phyloP scores from a whole-genome alignment of 1,140 invertebrate species.

The Cephus cinctus region DNA sequence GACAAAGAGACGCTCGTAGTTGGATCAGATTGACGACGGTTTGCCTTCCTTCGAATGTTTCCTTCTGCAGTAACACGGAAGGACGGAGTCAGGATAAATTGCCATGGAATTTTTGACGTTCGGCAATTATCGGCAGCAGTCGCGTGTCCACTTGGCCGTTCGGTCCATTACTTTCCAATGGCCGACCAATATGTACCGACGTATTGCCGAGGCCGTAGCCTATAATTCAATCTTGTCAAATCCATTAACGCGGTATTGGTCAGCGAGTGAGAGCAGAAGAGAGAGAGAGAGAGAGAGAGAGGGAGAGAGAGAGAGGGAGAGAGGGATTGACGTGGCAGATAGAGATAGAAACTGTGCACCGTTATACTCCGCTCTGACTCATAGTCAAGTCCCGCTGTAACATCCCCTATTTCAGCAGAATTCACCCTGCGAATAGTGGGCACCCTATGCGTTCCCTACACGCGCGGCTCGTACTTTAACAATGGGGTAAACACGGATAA shows the following conservation, averaged over 20 bases:
- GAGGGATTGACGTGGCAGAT: neutral
- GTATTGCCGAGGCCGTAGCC: constrained; percentile 21
- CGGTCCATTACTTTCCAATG: constrained; percentile 38
- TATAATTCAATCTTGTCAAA: constrained; percentile 42
- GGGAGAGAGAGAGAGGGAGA: neutral
- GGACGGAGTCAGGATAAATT: constrained; percentile 20
- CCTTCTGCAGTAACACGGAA: neutral
- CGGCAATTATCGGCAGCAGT: constrained; percentile 34
- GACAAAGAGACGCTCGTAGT: no score
- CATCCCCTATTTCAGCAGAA: no score
- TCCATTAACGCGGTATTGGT: constrained; percentile 27
- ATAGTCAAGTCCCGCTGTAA: no score
- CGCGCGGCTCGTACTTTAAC: constrained; percentile 14
- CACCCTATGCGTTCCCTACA: neutral
- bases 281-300: neutral
- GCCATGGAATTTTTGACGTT: constrained; percentile 25
- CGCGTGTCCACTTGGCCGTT: constrained; percentile 20
- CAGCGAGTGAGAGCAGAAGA: neutral
- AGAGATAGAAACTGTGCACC: neutral
- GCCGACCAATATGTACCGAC: constrained; percentile 11
- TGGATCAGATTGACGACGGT: no score
- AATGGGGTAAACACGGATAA: constrained; percentile 35
- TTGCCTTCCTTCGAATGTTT: no score
- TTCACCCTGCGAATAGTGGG: neutral
- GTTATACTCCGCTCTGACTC: no score